Evolutionary conservation across 2,113 vertebrate species (phyloP), one percentile per base, ranked within the genome.

Genomic region (Cranoglanis bouderius): DNA sequence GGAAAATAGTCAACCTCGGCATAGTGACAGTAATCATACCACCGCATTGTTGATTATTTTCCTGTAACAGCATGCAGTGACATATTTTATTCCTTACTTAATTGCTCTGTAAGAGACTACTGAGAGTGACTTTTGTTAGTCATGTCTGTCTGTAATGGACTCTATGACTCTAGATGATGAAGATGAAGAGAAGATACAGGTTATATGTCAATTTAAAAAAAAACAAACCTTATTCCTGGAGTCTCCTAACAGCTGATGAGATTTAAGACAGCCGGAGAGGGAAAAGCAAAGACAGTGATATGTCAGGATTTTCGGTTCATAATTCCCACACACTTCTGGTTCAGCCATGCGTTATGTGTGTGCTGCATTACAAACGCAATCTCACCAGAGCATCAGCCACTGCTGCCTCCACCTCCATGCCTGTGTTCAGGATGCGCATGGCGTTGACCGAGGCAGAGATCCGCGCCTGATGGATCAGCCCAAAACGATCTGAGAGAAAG

Each of bases 191-290:
- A 78, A 72, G 63, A 84, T 21, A 18, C 72, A 40, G 12, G 51
- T 63, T 29, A 40, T 16, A 40, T 81, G 16, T 65, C 53, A 57
- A 82, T 29, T 10, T 49, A 46, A 59, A 77, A 46, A 8, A 63
- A 40, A 61, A 12, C 84, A 81, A 97, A 98, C 97, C 97, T 98
- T 98, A 94, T 93, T 98, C 96, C 97, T 97, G 90, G 97, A 97
- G 96, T 98, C 97, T 96, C 97, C 97, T 96, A 98, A 97, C 91
- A 98, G 97, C 97, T 98, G 97, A 94, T 92, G 95, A 63, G 95
- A 95, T 96, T 94, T 94, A 92, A 93, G 94, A 82, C 29, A 90
- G 89, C 72, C 75, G 80, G 65, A 86, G 55, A 90, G 46, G 88
- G 72, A 49, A 90, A 86, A 92, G 87, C 51, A 91, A 72, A 92